phyloP scores from a whole-genome alignment of 2,113 vertebrate genomes.

The Oryzias melastigma region DNA sequence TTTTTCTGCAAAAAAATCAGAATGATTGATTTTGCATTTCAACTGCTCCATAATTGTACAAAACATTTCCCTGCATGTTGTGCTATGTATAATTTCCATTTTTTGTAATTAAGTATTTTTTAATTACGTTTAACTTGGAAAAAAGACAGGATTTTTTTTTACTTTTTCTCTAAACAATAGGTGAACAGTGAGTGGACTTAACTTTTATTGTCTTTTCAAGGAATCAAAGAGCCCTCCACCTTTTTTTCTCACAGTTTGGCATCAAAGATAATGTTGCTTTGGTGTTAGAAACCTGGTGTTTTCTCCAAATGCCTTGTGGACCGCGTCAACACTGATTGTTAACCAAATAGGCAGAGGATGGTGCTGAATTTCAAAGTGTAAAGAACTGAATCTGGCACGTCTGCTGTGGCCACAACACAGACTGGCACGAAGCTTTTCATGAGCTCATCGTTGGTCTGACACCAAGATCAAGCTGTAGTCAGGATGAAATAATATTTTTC shows the following conservation, averaged over 20 bases:
- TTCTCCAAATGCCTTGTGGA: conserved; percentile 8
- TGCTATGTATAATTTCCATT: too few species aligned
- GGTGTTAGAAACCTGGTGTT: conserved; percentile 5
- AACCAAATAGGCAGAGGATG: conserved; percentile 8
- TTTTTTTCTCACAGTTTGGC: too few species aligned
- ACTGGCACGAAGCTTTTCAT: conserved; percentile 27
- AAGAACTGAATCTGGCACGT: conserved; percentile 21
- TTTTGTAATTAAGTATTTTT: not conserved
- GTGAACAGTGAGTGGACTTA: too few species aligned
- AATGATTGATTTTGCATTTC: too few species aligned
- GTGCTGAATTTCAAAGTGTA: conserved; percentile 28
- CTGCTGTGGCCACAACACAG: conserved; percentile 19
- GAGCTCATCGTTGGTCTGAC: conserved; percentile 38
- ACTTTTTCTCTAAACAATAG: too few species aligned
- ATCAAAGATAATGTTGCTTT: too few species aligned
- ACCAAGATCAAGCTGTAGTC: conserved; percentile 13
- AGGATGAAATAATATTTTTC: conserved; percentile 49
- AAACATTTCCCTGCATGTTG: too few species aligned
- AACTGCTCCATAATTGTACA: too few species aligned
- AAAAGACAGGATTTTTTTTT: not conserved
- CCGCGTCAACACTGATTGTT: conserved; percentile 19
- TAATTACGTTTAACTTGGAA: not conserved
- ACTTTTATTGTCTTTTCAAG: too few species aligned
- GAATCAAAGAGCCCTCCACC: too few species aligned
- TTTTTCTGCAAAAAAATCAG: too few species aligned